Evolutionary conservation across 2,888 invertebrate genomes (phyloP).

Genomic region (Capitulum mitella): DNA sequence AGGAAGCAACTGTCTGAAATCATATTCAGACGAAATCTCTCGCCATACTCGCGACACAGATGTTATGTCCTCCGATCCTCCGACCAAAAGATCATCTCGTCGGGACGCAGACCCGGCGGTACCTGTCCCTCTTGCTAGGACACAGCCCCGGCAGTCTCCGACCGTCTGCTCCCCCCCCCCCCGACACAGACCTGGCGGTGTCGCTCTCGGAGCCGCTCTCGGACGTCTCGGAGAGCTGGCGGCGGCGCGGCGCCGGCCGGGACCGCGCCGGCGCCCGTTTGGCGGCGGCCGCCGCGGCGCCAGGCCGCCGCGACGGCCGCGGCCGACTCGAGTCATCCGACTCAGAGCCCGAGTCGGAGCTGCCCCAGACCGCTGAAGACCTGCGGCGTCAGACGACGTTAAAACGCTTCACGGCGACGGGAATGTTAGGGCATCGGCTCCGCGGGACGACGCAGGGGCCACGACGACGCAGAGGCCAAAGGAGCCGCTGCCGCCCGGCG

Average conservation of each 20-base stretch:
- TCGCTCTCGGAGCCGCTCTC: conserved; percentile 7
- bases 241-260: neutral
- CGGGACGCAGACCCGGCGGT: too few relatives aligned
- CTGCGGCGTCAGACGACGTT: neutral
- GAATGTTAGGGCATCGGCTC: too few relatives aligned
- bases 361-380: conserved; percentile 3
- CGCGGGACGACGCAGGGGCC: too few relatives aligned
- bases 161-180: neutral
- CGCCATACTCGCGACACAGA: too few relatives aligned
- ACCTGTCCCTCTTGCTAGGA: too few relatives aligned
- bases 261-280: neutral
- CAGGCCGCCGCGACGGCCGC: neutral
- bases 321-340: neutral
- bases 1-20: too few relatives aligned
- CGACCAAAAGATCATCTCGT: too few relatives aligned
- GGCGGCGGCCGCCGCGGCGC: neutral
- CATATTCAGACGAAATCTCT: too few relatives aligned
- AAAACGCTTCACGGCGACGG: neutral
- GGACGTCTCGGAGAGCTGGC: neutral
- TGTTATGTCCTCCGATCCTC: too few relatives aligned
- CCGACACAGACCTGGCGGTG: neutral
- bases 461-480: too few relatives aligned
- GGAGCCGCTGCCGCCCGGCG: too few relatives aligned
- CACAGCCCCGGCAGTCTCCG: too few relatives aligned
- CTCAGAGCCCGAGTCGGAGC: conserved; percentile 12